Base-by-base conservation (phyloP, 1,140 invertebrate genomes). In the Lordiphosa collinella region DNA sequence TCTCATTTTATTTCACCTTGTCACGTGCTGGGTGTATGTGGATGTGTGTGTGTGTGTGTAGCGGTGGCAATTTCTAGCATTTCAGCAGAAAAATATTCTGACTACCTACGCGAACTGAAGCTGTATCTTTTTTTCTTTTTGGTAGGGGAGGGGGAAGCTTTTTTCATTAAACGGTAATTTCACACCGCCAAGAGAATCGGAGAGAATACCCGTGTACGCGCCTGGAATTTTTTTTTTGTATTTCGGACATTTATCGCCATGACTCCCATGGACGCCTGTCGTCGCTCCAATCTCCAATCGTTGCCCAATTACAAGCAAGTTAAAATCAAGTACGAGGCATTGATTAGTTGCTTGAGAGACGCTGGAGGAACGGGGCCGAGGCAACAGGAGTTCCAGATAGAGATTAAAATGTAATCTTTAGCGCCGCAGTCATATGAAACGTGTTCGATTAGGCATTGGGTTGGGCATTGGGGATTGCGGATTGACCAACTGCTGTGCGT, bases 331-430 rank as follows among this genome's bases (percentile, higher is more conserved):
- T 82, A 75, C 70, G 71, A 73, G 70, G 56, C 75, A 80, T 80
- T 80, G 75, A 80, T 80, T 80, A 80, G 75, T 66, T 74, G 70
- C 70, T 8, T 12, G 34, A 49, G 6, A 34, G 32, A 48, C 6
- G 14, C 6, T 14, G 9, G 31, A 18, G 9, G 7, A 10, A 18
- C 37, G 12, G 18, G 1, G 13, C 41, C n/a, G 10, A 16, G 16
- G 13, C 41, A 31, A 37, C 1, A 25, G 58, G 32, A 29, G 38
- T 46, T 44, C 41, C 41, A 40, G 46, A 44, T 40, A 66, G 70
- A 82, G 76, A 80, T 80, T 80, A 80, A 80, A 80, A 82, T 75
- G 75, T 80, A 80, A 80, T 75, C 75, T 80, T 80, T 82, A 82
- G 75, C 75, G 75, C 75, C 76, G 66, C 71, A 80, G 75, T 82